Base-by-base conservation (phyloP, 2,888 invertebrate genomes). In the Agonopterix subpropinquella region DNA sequence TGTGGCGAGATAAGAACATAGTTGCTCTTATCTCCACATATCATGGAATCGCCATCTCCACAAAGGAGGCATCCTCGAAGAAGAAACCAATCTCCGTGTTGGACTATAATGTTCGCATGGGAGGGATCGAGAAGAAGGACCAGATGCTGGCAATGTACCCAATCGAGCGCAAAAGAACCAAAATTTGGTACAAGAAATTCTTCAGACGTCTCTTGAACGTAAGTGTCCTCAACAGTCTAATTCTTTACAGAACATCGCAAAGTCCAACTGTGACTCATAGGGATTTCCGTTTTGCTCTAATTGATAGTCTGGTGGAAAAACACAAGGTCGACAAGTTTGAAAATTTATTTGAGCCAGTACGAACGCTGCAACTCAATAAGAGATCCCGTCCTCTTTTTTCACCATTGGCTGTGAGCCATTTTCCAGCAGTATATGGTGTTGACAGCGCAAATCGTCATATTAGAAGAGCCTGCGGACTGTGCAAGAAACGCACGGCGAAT, bases 101-200 rank as follows among this genome's bases (percentile, higher is more conserved):
- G 0, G 53, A 52, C 41, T 52, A 48, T 13, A 48, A 51, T 15
- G 10, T 45, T 4, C 47, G 47, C 36, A 58, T 58, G 55, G 57
- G 59, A 1, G 61, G 54, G 28, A 55, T 55, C 8, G 56, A 52
- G 45, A 50, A 47, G 13, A 54, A 55, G 43, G 53, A 60, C 44
- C 57, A 59, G 36, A 37, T 47, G 41, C 36, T 57, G 11, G 47
- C 54, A 0, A 54, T 53, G 51, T 61, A 56, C 43, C 52, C 55
- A 2, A 47, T 60, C 7, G 57, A 57, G 45, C 42, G 56, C 11
- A 54, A 53, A 47, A 51, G 54, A 37, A 56, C 50, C 10, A 39
- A 45, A 11, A 48, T 61, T 1, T 64, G 64, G 55, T 65, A 63
- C 41, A 61, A 58, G 39, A 61, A 55, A 11, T 28, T 55, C 41